Base-by-base conservation (phyloP, 2,888 invertebrate species). In the Elysia crispata region DNA sequence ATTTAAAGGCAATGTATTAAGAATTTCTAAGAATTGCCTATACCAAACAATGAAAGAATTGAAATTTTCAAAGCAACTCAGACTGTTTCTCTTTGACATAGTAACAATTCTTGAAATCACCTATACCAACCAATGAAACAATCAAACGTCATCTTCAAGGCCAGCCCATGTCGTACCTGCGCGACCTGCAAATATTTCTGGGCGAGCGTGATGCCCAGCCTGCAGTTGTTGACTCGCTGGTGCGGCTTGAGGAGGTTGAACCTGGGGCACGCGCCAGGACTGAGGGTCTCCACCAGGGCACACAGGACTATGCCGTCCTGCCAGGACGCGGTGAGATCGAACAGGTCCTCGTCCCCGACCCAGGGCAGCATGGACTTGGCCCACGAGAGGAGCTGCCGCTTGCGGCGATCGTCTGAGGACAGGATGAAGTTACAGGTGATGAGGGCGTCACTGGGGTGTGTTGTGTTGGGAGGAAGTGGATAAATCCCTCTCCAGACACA, bases 301-400 rank as follows among this genome's bases (percentile, higher is more conserved):
- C 92, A 92, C 11, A 92, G 85, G 0, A 87, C 86, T 8, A 91
- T 88, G 0, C 92, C 92, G 82, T 92, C 91, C 8, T 88, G 87
- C 92, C 92, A 92, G 60, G 87, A 87, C 3, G 86, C 82, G 11
- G 84, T 85, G 81, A 92, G 90, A 82, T 92, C 87, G 20, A 84
- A 84, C 77, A 92, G 89, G 81, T 92, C 87, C 41, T 86, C 84
- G 0, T 84, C 81, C 0, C 86, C 84, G 0, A 89, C 54, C 60
- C 84, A 84, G 15, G 79, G 80, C 1, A 89, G 33, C 49, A 83
- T 83, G 18, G 76, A 72, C 77, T 88, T 86, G 25, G 88, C 86
- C 91, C 91, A 91, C 0, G 77, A 66, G 54, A 90, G 83, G 13
- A 90, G 85, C 0, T 86, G 81, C 30, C 83, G 54, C 31, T 85